Evolutionary conservation across 2,797 vertebrate genomes (phyloP).

Genomic region (Acanthopagrus latus): DNA sequence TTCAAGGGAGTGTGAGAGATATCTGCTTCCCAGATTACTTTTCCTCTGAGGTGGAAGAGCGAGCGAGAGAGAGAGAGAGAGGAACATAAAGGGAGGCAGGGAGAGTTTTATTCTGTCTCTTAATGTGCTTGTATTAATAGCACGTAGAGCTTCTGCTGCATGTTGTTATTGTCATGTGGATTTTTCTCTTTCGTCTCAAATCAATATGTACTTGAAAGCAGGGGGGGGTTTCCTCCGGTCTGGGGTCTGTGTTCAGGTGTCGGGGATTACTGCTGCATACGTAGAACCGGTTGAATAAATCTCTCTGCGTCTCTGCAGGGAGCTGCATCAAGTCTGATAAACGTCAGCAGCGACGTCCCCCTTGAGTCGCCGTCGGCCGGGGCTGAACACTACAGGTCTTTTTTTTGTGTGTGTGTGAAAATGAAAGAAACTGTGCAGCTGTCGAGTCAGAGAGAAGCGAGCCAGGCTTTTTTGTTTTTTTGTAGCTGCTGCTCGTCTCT

Average conservation of each 20-base stretch:
- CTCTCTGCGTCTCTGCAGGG: neutral
- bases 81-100: constrained; percentile 1
- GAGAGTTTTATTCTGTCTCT: neutral
- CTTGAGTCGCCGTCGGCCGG: neutral
- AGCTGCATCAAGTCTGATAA: neutral
- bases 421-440: neutral
- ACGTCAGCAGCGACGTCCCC: neutral
- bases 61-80: neutral
- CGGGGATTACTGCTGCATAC: neutral
- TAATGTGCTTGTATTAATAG: neutral
- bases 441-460: neutral
- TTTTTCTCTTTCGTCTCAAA: too few relatives aligned
- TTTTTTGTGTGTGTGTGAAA: neutral
- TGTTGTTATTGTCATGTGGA: neutral
- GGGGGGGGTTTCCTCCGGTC: neutral
- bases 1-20: constrained; percentile 70
- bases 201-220: neutral
- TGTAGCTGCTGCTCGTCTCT: neutral
- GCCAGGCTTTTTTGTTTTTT: neutral
- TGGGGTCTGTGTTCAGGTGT: neutral
- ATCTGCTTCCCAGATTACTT: constrained; percentile 67
- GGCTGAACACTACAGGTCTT: neutral
- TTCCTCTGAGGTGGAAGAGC: constrained; percentile 47
- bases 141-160: neutral
- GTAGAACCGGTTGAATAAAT: neutral